Base-by-base conservation (phyloP, 2,113 vertebrate genomes). In the Tichodroma muraria region DNA sequence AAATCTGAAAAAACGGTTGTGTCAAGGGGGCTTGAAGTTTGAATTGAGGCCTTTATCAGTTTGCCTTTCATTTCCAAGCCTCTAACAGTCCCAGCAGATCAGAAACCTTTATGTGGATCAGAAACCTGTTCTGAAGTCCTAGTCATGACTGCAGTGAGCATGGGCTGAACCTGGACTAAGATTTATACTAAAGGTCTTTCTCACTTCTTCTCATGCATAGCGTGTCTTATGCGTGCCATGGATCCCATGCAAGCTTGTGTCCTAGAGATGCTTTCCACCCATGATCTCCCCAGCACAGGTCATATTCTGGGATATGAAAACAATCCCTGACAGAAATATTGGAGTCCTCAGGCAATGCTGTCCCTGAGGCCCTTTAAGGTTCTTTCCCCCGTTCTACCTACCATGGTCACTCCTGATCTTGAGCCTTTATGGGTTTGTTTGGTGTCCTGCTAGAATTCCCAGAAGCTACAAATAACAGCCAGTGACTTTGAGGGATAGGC, bases 101-200 rank as follows among this genome's bases (percentile, higher is more conserved):
- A 80, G n/a, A 53, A 28, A 40, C 10, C 3, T 83, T 52, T 31
- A 24, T 3, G 8, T 66, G 31, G 31, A 77, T n/a, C n/a, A n/a
- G n/a, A n/a, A n/a, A 15, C 45, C 27, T 69, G 30, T 52, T 53
- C 49, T 80, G 59, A 95, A 70, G 57, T 22, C 19, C 78, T 9
- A 12, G 64, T 31, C 0, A 0, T 30, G 53, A 75, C 35, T 4
- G 3, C 44, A 79, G 35, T 0, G 0, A 80, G 50, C 14, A 5
- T 40, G n/a, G 65, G 10, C 73, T 76, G 53, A 82, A 61, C 38
- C 59, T 69, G 45, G n/a, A 37, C 6, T 60, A 66, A 52, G 47
- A 33, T 63, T 82, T 79, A 28, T 38, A 10, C 15, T 27, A 5
- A 49, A 45, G 14, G 9, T 15, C 10, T 83, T 80, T 72, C 53